Percentiles rank a stretch among this genome's conserved stretches.
Conservation (phyloP, 2,888 invertebrate genomes). For the Tenthredo notha region DNA sequence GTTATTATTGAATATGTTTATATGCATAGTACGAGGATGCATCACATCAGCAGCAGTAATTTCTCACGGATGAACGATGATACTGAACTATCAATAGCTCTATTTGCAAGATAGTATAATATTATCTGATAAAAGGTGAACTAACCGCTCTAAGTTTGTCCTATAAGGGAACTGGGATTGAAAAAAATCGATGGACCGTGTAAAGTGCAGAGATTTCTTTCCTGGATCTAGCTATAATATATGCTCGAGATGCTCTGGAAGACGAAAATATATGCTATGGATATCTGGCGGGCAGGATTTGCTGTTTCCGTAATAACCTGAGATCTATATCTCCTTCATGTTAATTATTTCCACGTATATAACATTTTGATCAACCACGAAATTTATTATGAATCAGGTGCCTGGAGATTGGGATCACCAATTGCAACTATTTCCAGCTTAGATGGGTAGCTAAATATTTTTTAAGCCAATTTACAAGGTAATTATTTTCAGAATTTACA, state of each 20-base stretch:
- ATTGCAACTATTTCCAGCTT: not conserved
- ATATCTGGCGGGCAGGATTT: not conserved
- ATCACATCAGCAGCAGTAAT: not conserved
- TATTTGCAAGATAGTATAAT: not conserved
- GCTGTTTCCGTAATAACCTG: constrained; percentile 4
- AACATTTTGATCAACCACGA: not conserved
- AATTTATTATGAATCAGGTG: constrained; percentile 1
- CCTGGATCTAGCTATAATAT: not conserved
- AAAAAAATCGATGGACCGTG: constrained; percentile 19
- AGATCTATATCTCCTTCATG: not conserved
- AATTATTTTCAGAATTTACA: constrained; percentile 1
- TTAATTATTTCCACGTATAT: not conserved
- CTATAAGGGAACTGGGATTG: not conserved
- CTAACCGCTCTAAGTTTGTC: not conserved
- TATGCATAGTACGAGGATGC: constrained; percentile 13
- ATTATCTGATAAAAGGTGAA: not conserved
- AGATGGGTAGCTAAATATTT: not conserved
- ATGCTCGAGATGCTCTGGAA: not conserved
- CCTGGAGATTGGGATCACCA: not conserved
- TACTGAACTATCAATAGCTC: not conserved
- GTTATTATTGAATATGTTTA: not conserved
- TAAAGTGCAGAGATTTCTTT: not conserved
- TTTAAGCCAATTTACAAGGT: not conserved
- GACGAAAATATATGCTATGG: not conserved
- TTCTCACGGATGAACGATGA: constrained; percentile 11